Percentiles rank a stretch among this genome's conserved stretches.
These are phyloP conservation scores for Pseudanteris insignis DNA, from an alignment of 2,888 invertebrate genomes.

Conservation along the genomic window DNA sequence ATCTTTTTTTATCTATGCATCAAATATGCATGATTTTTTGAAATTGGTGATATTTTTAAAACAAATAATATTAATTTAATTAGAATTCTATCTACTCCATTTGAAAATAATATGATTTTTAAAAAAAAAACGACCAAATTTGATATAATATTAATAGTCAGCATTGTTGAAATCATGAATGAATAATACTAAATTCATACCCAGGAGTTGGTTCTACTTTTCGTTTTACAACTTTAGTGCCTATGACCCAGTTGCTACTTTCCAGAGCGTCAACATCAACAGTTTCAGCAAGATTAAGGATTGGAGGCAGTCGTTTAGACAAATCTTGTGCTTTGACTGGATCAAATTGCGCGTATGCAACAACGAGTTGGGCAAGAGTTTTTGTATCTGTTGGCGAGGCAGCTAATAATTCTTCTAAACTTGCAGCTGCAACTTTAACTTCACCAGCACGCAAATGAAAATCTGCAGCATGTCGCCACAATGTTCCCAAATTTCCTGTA, in stretches of 20 bases:
- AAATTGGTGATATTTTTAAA: no score
- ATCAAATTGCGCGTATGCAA: constrained; percentile 86
- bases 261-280: constrained; percentile 89
- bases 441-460: constrained; percentile 83
- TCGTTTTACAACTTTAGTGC: constrained; percentile 87
- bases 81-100: no score
- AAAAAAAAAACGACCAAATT: no score
- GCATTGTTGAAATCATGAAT: no score
- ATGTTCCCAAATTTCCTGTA: constrained; percentile 74
- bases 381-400: constrained; percentile 81
- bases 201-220: constrained; percentile 79
- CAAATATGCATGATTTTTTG: no score
- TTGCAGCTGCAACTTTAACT: constrained; percentile 79
- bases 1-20: no score
- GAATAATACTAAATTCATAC: constrained; percentile 63
- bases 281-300: constrained; percentile 71
- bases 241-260: constrained; percentile 86
- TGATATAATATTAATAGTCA: no score
- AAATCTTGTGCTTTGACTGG: constrained; percentile 77
- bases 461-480: constrained; percentile 89
- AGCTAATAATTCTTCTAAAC: constrained; percentile 77
- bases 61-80: no score
- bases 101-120: no score
- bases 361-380: constrained; percentile 87
- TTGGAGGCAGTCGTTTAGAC: constrained; percentile 73